Evolutionary conservation across 2,113 vertebrate genomes (phyloP).

Genomic region (Triplophysa rosa): DNA sequence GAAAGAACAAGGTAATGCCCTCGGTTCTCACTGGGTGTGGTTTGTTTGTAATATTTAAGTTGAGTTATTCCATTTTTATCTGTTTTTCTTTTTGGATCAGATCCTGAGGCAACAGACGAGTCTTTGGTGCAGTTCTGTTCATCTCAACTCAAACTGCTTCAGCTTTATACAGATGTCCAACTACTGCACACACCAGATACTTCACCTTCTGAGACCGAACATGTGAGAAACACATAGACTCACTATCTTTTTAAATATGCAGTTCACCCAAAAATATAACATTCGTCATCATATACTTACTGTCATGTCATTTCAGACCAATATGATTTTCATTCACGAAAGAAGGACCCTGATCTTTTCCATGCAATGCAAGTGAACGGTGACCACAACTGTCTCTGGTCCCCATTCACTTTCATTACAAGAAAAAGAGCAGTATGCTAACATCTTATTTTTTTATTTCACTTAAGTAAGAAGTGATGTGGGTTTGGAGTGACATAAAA

Average conservation of each 20-base stretch:
- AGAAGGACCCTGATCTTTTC: background rate
- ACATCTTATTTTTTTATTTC: no score
- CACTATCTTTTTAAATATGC: background rate
- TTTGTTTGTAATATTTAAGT: background rate
- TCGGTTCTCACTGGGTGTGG: background rate
- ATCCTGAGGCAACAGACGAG: conserved; percentile 84
- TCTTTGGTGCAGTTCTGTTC: conserved; percentile 86
- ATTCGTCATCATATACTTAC: background rate
- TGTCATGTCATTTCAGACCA: background rate
- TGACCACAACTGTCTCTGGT: background rate
- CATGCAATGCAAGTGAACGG: background rate
- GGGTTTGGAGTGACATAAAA: background rate
- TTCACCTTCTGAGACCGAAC: conserved; percentile 56
- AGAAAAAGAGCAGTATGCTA: no score
- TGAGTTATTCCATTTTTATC: background rate
- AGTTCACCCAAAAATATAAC: background rate
- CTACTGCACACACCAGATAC: conserved; percentile 71
- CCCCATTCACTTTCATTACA: no score
- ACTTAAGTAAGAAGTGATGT: no score
- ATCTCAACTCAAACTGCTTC: conserved; percentile 84
- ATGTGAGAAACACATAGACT: conserved; percentile 48
- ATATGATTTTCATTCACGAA: background rate
- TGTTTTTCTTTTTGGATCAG: conserved; percentile 65
- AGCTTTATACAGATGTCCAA: conserved; percentile 86
- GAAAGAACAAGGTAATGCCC: conserved; percentile 81